A percentile compares a stretch with the other conserved stretches of the same genome.
These are phyloP conservation scores for Melanotaenia nigrans DNA, from an alignment of 2,797 vertebrate genomes.

Conservation along the genomic window DNA sequence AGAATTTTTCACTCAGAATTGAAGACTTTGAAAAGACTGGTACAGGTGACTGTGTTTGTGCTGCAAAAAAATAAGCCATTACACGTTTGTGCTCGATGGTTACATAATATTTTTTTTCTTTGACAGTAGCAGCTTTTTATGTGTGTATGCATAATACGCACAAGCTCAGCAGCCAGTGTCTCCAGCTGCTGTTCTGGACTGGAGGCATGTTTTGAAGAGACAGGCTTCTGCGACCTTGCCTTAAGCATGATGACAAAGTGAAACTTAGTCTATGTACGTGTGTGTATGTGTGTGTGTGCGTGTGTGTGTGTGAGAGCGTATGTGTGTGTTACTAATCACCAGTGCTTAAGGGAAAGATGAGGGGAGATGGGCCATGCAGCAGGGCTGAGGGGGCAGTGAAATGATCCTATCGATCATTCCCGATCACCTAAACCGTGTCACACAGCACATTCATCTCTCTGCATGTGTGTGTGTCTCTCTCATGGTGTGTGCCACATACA, in stretches of 20 bases:
- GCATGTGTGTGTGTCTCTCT: constrained; percentile 4
- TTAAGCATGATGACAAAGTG: constrained; percentile 67
- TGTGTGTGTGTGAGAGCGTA: constrained; percentile 24
- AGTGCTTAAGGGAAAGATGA: constrained; percentile 64
- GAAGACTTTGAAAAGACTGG: constrained; percentile 29
- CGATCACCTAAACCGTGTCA: constrained; percentile 71
- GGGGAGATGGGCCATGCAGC: constrained; percentile 66
- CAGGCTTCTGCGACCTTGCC: constrained; percentile 65
- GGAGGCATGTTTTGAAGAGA: constrained; percentile 48
- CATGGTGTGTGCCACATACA: constrained; percentile 39
- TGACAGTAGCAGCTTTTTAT: background rate
- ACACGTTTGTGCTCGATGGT: background rate
- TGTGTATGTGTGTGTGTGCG: constrained; percentile 3
- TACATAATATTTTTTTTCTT: background rate
- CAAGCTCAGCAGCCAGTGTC: constrained; percentile 13
- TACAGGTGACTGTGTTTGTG: constrained; percentile 40
- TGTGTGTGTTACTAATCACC: constrained; percentile 65
- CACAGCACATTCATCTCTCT: constrained; percentile 53
- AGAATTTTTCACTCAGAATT: constrained; percentile 15
- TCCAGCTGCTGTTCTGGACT: constrained; percentile 32
- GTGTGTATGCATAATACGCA: background rate
- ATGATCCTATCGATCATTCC: constrained; percentile 75
- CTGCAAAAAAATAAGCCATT: constrained; percentile 21
- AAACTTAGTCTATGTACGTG: constrained; percentile 47
- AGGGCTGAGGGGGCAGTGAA: constrained; percentile 60